Evolutionary conservation across 2,797 vertebrate genomes (phyloP).

Genomic region (Tauraco hartlaubi): DNA sequence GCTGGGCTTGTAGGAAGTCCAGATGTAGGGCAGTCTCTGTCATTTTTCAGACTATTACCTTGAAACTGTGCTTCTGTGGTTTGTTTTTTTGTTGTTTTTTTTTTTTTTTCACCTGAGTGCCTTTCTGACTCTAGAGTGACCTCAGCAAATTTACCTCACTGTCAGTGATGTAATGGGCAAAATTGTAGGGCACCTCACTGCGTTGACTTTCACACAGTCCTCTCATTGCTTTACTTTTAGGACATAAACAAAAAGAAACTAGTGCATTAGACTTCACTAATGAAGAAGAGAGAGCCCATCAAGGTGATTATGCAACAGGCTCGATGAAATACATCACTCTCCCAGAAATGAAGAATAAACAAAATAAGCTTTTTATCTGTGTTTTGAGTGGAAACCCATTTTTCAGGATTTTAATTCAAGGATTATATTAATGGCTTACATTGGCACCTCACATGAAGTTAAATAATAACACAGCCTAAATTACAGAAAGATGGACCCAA

Average conservation of each 20-base stretch:
- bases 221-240: not conserved
- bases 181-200: not conserved
- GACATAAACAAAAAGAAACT: not conserved
- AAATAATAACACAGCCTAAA: not conserved
- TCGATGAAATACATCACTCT: not conserved
- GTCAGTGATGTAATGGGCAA: not conserved
- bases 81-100: too few relatives aligned
- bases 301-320: not conserved
- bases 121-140: not conserved
- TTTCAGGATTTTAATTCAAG: not conserved
- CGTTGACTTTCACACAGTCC: fast-evolving
- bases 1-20: not conserved
- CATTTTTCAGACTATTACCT: not conserved
- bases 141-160: not conserved
- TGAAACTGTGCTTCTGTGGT: not conserved
- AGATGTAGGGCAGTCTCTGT: fast-evolving
- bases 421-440: not conserved
- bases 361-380: not conserved
- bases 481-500: not conserved
- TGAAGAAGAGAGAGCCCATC: not conserved
- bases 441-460: not conserved
- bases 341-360: not conserved
- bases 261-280: not conserved
- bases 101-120: not conserved
- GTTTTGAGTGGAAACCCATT: not conserved